These are phyloP conservation scores for Diogma glabrata DNA, from an alignment of 2,888 invertebrate genomes.

Conservation along the genomic window DNA sequence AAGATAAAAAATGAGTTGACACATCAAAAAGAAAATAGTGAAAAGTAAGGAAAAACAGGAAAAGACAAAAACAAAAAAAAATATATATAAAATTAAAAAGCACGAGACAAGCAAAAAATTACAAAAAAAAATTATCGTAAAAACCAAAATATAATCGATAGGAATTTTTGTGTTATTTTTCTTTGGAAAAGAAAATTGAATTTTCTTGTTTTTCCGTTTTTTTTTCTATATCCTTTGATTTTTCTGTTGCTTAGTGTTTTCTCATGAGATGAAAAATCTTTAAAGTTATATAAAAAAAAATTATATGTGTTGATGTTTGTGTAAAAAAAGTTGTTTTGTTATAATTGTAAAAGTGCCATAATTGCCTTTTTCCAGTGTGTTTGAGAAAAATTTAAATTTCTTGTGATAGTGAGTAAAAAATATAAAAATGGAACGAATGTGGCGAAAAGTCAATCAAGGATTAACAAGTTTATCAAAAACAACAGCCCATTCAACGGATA, in stretches of 20 bases:
- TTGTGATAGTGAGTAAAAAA: background rate
- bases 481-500: constrained; percentile 29
- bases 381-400: background rate
- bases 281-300: no score
- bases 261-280: no score
- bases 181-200: no score
- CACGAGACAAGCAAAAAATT: background rate
- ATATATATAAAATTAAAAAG: background rate
- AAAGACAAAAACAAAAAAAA: background rate
- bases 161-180: no score
- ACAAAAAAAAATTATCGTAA: background rate
- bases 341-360: background rate
- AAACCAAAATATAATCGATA: background rate
- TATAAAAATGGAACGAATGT: constrained; percentile 34
- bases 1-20: constrained; percentile 7
- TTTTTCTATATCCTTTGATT: no score
- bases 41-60: background rate
- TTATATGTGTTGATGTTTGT: no score
- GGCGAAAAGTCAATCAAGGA: constrained; percentile 37
- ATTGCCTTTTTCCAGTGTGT: background rate
- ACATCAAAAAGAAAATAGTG: background rate
- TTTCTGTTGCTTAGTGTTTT: no score
- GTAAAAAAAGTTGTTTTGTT: no score
- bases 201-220: no score
- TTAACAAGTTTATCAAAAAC: constrained; percentile 26